Evolutionary conservation across 2,113 vertebrate genomes (phyloP).

Genomic region (Macquaria australasica): DNA sequence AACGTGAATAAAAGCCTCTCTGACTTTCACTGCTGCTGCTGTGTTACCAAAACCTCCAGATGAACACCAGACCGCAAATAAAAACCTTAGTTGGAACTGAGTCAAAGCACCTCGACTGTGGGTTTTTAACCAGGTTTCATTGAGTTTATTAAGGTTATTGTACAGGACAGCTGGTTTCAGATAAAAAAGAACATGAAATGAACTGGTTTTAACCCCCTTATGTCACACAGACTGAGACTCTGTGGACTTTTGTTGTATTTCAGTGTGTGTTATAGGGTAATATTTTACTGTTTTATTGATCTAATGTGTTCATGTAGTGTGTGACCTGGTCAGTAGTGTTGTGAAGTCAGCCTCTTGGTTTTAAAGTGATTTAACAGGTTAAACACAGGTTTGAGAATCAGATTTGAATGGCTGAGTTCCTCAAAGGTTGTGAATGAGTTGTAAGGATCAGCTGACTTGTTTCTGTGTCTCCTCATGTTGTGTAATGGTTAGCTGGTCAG

Average conservation of each 20-base stretch:
- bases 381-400: not conserved
- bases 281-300: not conserved
- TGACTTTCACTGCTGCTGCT: not conserved
- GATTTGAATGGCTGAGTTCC: not conserved
- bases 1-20: not conserved
- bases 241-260: not conserved
- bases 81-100: not conserved
- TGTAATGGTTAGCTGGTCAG: conserved; percentile 18
- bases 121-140: not conserved
- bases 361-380: not conserved
- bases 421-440: not conserved
- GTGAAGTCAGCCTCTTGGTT: not conserved
- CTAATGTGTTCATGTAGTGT: not conserved
- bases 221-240: not conserved
- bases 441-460: conserved; percentile 6
- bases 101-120: not conserved
- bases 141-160: not conserved
- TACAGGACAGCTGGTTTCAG: not conserved
- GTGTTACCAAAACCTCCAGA: too few species aligned
- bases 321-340: not conserved
- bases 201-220: not conserved
- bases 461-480: not conserved
- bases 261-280: not conserved
- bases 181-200: too few species aligned
- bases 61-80: not conserved